Evolutionary conservation across 2,797 vertebrate species (phyloP), one percentile per base, ranked within the genome.

Genomic region (Chaetodon trifasciatus): DNA sequence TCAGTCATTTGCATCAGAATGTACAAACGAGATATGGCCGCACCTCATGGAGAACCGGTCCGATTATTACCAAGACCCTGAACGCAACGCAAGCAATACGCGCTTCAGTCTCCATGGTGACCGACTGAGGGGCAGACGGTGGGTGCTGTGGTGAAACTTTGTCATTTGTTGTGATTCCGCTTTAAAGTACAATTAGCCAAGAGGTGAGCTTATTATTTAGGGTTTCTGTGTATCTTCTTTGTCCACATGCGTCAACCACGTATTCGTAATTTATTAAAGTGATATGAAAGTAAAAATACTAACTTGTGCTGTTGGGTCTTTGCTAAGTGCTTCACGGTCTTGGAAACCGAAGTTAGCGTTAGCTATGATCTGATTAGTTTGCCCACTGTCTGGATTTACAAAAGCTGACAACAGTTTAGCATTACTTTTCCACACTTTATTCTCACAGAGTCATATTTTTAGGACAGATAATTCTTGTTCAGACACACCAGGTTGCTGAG

Each of bases 21-120:
- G 57, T 21, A 12, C 57, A 60, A 21, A 49, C 39, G 37, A 74
- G 35, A 28, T 49, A 17, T 49, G 17, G 11, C 42, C 28, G 28
- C 28, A 4, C 28, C 28, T 32, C 28, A 32, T 32, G 28, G 28
- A 32, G 28, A 32, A 32, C 28, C 28, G 16, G 73, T 81, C 56
- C 83, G 50, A 81, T 79, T 82, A 79, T 88, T 60, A 37, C n/a
- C 23, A 8, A 56, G 78, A 78, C 86, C 12, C 1, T 88, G 81
- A 92, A 91, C 42, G 81, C 89, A 85, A 61, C 87, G 24, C 76
- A 23, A 17, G 52, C 16, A 55, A 68, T 79, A 70, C 78, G 82
- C 52, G 37, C 47, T 10, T 84, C 23, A 16, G 84, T 91, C 58
- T 65, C 88, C 88, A 1, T 82, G 76, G 63, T 23, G 76, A 91